Conservation (phyloP, 2,797 vertebrate genomes). For the Otolemur crassicaudatus region DNA sequence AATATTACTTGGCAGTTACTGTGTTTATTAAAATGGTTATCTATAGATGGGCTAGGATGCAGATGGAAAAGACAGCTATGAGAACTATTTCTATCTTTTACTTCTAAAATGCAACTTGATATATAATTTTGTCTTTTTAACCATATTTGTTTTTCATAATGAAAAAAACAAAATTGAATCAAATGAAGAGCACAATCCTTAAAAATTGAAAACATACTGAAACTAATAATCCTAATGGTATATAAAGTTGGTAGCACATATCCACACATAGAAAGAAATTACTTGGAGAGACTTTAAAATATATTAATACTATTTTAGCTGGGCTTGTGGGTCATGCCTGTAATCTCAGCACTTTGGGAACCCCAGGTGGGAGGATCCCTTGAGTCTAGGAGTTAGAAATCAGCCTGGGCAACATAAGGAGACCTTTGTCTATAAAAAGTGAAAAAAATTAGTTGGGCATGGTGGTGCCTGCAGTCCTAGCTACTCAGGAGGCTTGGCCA, state of each 20-base stretch:
- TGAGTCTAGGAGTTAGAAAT: not conserved
- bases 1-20: too few species aligned
- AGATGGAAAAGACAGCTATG: not conserved
- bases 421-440: not conserved
- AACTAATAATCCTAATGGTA: not conserved
- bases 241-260: not conserved
- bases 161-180: not conserved
- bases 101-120: not conserved
- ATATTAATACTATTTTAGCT: not conserved
- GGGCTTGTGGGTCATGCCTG: not conserved
- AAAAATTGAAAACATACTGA: slow-evolving; percentile 43
- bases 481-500: not conserved
- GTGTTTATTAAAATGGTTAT: not conserved
- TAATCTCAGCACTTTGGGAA: not conserved
- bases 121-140: not conserved
- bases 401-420: not conserved
- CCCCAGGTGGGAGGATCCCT: not conserved
- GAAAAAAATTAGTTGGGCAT: not conserved
- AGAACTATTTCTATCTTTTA: not conserved
- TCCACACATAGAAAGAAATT: not conserved
- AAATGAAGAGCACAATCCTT: slow-evolving; percentile 28
- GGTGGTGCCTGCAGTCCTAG: not conserved
- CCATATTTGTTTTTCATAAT: slow-evolving; percentile 24
- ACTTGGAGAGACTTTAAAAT: slow-evolving; percentile 51
- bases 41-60: not conserved